These are phyloP conservation scores for Athalia circularis DNA, from an alignment of 2,888 invertebrate genomes.

Conservation along the genomic window DNA sequence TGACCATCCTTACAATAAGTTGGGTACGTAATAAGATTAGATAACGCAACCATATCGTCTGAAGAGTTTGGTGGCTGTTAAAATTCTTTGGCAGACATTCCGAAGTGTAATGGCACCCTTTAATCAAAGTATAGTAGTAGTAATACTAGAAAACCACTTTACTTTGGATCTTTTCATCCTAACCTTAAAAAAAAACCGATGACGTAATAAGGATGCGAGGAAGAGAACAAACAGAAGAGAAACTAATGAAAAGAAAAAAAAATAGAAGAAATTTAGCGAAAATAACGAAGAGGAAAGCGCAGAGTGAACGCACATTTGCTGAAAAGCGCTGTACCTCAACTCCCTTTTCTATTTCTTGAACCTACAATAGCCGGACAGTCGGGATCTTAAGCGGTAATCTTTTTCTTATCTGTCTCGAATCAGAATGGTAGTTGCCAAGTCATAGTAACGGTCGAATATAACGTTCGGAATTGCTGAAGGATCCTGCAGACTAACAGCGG, in stretches of 20 bases:
- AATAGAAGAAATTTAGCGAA: too few relatives aligned
- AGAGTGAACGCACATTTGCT: not conserved
- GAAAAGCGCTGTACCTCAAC: slow-evolving; percentile 6
- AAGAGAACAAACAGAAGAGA: too few relatives aligned
- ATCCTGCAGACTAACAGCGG: not conserved
- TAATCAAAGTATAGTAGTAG: slow-evolving; percentile 21
- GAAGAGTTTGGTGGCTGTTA: slow-evolving; percentile 3
- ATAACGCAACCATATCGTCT: too few relatives aligned
- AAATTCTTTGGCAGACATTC: not conserved
- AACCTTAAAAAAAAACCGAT: slow-evolving; percentile 53
- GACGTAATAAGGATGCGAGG: not conserved
- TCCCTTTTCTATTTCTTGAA: too few relatives aligned
- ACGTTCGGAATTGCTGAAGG: too few relatives aligned
- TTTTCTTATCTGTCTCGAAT: slow-evolving; percentile 54
- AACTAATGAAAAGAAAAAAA: too few relatives aligned
- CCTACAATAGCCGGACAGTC: slow-evolving; percentile 24
- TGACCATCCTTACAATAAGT: too few relatives aligned
- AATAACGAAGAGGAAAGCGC: too few relatives aligned
- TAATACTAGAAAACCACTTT: not conserved
- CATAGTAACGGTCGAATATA: slow-evolving; percentile 46
- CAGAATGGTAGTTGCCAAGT: slow-evolving; percentile 63
- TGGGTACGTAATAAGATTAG: too few relatives aligned
- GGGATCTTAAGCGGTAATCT: slow-evolving; percentile 43
- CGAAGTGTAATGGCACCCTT: slow-evolving; percentile 11
- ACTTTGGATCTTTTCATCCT: not conserved